Evolutionary conservation across 2,888 invertebrate genomes (phyloP).

Genomic region (Apeira syringaria): DNA sequence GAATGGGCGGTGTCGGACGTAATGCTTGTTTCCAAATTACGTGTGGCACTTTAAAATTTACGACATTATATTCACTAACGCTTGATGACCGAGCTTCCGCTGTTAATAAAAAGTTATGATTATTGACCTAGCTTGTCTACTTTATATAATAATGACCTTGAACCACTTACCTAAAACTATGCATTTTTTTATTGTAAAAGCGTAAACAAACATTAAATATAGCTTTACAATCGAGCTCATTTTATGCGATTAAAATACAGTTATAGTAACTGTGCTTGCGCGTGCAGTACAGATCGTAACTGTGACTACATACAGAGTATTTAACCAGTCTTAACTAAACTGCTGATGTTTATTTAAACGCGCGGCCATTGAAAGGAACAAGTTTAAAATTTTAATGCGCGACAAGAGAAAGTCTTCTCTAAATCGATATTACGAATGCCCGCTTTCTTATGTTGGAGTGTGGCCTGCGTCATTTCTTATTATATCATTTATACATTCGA

Average conservation of each 20-base stretch:
- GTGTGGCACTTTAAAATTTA: conserved; percentile 61
- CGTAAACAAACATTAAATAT: conserved; percentile 35
- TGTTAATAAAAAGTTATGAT: conserved; percentile 13
- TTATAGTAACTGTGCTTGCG: conserved; percentile 47
- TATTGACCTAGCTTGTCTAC: conserved; percentile 2
- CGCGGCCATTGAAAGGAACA: conserved; percentile 66
- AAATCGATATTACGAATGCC: conserved; percentile 52
- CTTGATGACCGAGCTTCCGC: conserved; percentile 42
- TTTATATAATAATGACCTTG: neutral
- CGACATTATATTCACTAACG: conserved; percentile 47
- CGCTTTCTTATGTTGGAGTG: conserved; percentile 57
- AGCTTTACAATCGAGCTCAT: conserved; percentile 38
- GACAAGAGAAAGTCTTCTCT: conserved; percentile 66
- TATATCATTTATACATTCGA: too few species aligned
- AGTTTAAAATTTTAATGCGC: conserved; percentile 79
- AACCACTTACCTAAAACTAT: conserved; percentile 43
- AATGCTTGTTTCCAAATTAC: conserved; percentile 64
- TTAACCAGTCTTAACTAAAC: conserved; percentile 64
- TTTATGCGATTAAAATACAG: conserved; percentile 29
- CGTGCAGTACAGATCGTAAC: conserved; percentile 62
- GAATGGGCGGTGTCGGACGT: conserved; percentile 63
- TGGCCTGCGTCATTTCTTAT: conserved; percentile 36
- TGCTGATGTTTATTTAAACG: conserved; percentile 60
- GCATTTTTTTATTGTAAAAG: conserved; percentile 26
- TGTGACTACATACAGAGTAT: conserved; percentile 64